phyloP scores from a whole-genome alignment of 2,888 invertebrate species.

The Protophormia terraenovae region DNA sequence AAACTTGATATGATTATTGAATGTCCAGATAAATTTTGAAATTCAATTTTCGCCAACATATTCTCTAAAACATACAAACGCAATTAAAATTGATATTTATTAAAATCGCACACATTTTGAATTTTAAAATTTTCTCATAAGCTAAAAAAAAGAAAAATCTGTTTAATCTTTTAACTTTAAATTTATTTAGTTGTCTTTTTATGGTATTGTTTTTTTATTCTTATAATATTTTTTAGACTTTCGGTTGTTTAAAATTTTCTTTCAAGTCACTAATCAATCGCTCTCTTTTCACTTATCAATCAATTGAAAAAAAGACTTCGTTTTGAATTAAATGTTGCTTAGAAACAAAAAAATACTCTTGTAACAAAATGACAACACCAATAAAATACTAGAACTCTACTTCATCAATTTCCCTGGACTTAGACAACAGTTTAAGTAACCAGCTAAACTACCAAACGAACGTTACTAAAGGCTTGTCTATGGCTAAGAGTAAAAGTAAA shows the following conservation, averaged over 20 bases:
- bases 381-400: slow-evolving; percentile 60
- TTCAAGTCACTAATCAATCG: slow-evolving; percentile 60
- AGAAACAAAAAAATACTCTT: slow-evolving; percentile 58
- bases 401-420: slow-evolving; percentile 24
- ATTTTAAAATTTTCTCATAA: slow-evolving; percentile 9
- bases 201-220: too few species aligned
- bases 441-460: background rate
- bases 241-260: slow-evolving; percentile 37
- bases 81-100: slow-evolving; percentile 51
- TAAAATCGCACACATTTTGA: slow-evolving; percentile 25
- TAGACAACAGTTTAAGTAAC: slow-evolving; percentile 49
- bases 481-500: slow-evolving; percentile 22
- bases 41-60: slow-evolving; percentile 9
- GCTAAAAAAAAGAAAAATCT: background rate
- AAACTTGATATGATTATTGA: slow-evolving; percentile 41
- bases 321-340: slow-evolving; percentile 26
- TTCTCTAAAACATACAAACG: slow-evolving; percentile 28
- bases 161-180: background rate
- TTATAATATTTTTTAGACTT: background rate
- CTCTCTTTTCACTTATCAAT: slow-evolving; percentile 69
- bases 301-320: slow-evolving; percentile 45
- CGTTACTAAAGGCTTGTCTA: too few species aligned
- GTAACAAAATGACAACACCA: slow-evolving; percentile 65
- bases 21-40: slow-evolving; percentile 16
- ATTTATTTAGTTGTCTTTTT: too few species aligned